Evolutionary conservation across 1,140 invertebrate genomes (phyloP), one percentile per base, ranked within the genome.

Genomic region (Rhyacophila brunnea): DNA sequence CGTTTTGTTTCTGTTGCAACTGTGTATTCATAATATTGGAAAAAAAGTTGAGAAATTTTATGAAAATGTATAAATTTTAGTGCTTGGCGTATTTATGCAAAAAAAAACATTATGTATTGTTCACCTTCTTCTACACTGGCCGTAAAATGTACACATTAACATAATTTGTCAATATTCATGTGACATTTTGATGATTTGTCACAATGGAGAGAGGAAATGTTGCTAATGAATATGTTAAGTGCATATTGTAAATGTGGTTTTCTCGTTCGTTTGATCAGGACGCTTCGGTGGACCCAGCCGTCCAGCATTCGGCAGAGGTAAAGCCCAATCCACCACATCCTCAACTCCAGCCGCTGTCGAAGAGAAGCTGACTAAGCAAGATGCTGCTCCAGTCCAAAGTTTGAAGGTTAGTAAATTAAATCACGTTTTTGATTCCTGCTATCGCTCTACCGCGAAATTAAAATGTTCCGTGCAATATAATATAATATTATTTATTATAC

Each of bases 341-440:
- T 20, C 40, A 42, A 32, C 49, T 4, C 38, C 52, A 1, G 9
- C 52, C 6, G 40, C 50, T 2, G 20, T 43, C 0, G 62, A 59
- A 42, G 62, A 60, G 18, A 59, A 56, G 35, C 47, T 64, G 5
- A 64, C 43, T 34, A 64, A 64, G 32, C 36, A 56, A 19, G 62
- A 64, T 46, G 15, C 62, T n/a, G 14, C 43, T 34, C 45, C 51
- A 1, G 62, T 57, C 4, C 57, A 64, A 38, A 63, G 56, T 35
- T 23, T 34, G 7, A 62, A 54, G 60, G 60, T 62, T 54, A 28
- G 23, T 9, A 28, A n/a, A n/a, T n/a, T n/a, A n/a, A n/a, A n/a
- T n/a, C n/a, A n/a, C n/a, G n/a, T n/a, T n/a, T n/a, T n/a, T n/a
- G n/a, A n/a, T n/a, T n/a, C n/a, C n/a, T n/a, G n/a, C n/a, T n/a